Evolutionary conservation across 92 coral and sea anemone genomes (phyloP).

Genomic region (Isaurus tuberculatus): DNA sequence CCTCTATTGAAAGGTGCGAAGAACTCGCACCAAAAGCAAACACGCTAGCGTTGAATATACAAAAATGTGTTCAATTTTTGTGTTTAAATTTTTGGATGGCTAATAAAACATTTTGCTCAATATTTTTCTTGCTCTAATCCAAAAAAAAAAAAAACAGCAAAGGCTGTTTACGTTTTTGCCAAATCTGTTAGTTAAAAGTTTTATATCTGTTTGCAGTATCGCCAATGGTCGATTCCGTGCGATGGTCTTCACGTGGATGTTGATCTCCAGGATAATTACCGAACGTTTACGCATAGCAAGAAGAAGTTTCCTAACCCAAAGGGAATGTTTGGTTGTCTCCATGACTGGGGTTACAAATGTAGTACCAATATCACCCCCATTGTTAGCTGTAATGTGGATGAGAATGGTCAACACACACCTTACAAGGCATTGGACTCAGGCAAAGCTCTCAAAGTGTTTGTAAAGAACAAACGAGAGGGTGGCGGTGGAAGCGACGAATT

Average conservation of each 20-base stretch:
- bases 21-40: too few relatives aligned
- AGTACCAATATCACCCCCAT: conserved; percentile 82
- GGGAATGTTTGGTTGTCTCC: conserved; percentile 72
- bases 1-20: too few relatives aligned
- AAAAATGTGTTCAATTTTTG: too few relatives aligned
- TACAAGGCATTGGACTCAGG: conserved; percentile 80
- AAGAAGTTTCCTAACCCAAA: conserved; percentile 78
- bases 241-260: conserved; percentile 85
- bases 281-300: conserved; percentile 82
- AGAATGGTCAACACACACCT: conserved; percentile 66
- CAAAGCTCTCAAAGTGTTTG: conserved; percentile 54
- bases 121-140: too few relatives aligned
- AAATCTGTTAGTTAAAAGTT: too few relatives aligned
- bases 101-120: too few relatives aligned
- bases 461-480: conserved; percentile 67
- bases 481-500: conserved; percentile 67
- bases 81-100: too few relatives aligned
- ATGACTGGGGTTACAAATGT: conserved; percentile 77
- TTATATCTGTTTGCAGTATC: conserved; percentile 50
- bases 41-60: too few relatives aligned
- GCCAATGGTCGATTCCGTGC: conserved; percentile 78
- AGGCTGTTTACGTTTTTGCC: too few relatives aligned
- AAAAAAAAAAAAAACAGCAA: too few relatives aligned
- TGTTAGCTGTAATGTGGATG: conserved; percentile 74
- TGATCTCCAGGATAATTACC: conserved; percentile 76